Conservation (phyloP, 37 sponge, comb jelly and placozoan genomes). For the Aplysina aerophoba region DNA sequence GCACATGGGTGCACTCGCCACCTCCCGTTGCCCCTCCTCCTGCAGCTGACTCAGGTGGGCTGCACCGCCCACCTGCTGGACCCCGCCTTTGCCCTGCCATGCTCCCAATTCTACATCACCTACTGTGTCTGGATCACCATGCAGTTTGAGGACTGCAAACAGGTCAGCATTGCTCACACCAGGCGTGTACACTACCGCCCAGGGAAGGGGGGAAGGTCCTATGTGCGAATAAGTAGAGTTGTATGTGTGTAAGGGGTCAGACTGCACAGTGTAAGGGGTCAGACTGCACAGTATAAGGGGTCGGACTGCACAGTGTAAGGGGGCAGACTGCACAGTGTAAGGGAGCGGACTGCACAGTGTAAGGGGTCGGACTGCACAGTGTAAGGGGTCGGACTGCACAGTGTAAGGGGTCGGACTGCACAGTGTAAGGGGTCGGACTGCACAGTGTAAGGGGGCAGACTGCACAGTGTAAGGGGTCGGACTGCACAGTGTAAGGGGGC, state of each 20-base stretch:
- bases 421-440: too few species aligned
- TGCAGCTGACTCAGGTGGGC: conserved; percentile 47
- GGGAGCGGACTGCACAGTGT: too few species aligned
- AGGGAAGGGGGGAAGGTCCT: background rate
- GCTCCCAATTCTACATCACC: conserved; percentile 82
- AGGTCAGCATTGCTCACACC: conserved; percentile 28
- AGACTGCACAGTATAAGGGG: too few species aligned
- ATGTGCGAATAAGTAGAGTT: background rate
- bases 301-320: too few species aligned
- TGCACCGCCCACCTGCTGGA: conserved; percentile 64
- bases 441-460: too few species aligned
- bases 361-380: too few species aligned
- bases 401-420: too few species aligned
- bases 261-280: too few species aligned
- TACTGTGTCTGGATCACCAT: conserved; percentile 72
- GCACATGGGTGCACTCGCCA: background rate
- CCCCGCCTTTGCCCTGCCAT: conserved; percentile 63
- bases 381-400: too few species aligned
- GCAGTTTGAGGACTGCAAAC: conserved; percentile 52
- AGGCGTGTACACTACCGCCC: background rate
- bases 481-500: too few species aligned
- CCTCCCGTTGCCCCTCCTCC: background rate
- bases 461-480: too few species aligned
- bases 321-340: too few species aligned
- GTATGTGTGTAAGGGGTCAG: background rate